Evolutionary conservation across 2,888 invertebrate species (phyloP), one percentile per base, ranked within the genome.

Genomic region (Scaptomyza flava): DNA sequence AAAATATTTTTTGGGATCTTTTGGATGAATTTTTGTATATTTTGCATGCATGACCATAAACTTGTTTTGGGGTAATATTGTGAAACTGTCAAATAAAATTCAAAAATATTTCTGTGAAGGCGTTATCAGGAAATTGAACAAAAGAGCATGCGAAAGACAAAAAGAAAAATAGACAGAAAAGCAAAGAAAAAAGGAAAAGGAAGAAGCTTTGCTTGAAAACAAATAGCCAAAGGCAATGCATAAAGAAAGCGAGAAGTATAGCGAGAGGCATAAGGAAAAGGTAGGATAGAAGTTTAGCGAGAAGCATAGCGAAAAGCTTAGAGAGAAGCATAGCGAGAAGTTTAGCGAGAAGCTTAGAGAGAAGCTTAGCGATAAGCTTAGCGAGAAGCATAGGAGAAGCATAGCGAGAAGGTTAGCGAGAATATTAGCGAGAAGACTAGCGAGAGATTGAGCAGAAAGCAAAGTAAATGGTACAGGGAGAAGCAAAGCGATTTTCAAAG

Each of bases 1-100:
- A 9, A 47, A 60, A 54, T 57, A 51, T 48, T 54, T 54, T 56
- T 46, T 20, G 5, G 17, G 43, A n/a, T 11, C 8, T 41, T 23
- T 34, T 1, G 4, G 36, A 3, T 27, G 27, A 8, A 20, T 54
- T 38, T 17, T 30, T 8, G 31, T 52, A 68, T 60, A 53, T 54
- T 68, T 38, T 9, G 12, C 20, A 63, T 9, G 12, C 20, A 63
- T 72, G 7, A 1, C 14, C 3, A 11, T 6, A 36, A 36, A 17
- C 1, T 23, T 27, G n/a, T 11, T 30, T 14, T 1, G 6, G 2
- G 2, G 3, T 14, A 1, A 11, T 30, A 9, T 12, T 23, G 12
- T n/a, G 14, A 17, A 38, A 31, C 12, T 23, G 14, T 31, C 2
- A 42, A 11, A 17, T 9, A 3, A 59, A 58, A 42, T 11, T 3